Base-by-base conservation (phyloP, 2,888 invertebrate genomes). In the Branchellion lobata region DNA sequence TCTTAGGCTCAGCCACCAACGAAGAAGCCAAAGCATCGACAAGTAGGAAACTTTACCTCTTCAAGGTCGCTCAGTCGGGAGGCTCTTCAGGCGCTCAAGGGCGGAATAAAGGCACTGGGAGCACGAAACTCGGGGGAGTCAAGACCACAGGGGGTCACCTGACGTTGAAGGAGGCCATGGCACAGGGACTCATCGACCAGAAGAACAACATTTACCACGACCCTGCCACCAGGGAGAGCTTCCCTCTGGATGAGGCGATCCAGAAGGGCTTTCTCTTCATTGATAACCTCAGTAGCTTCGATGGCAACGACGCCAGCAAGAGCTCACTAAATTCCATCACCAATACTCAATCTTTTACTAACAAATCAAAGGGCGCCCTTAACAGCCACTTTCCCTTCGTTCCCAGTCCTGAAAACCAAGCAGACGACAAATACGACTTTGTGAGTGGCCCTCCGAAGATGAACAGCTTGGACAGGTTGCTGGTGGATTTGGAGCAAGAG, bases 131-230 rank as follows among this genome's bases (percentile, higher is more conserved):
- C n/a, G n/a, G 3, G 3, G 24, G 21, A n/a, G 5, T 24, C 3
- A 24, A 24, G n/a, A 57, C 21, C 3, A 57, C 3, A 18, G n/a
- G 5, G 3, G 61, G 8, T 57, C 21, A n/a, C n/a, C 24, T 86
- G 1, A 83, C 85, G 0, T 89, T 95, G 90, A 85, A 85, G 82
- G 86, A 87, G 72, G 86, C 87, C 8, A 84, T 89, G 29, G 83
- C 84, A n/a, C 84, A 90, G 78, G 93, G 92, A 81, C 81, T 94
- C 1, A 93, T 95, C 83, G 93, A 96, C 86, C 78, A 61, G 21
- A 33, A 47, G 33, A 71, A 65, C 33, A 75, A 57, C n/a, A 33
- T 65, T 33, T 81, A 74, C 72, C 40, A 75, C 33, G 81, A 78
- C 34, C 79, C 81, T 2, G 61, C 51, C 18, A 77, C 81, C n/a